A percentile compares a stretch with the other conserved stretches of the same genome.
Evolutionary conservation across 2,797 vertebrate genomes (phyloP).

Genomic region (Chiloscyllium punctatum): DNA sequence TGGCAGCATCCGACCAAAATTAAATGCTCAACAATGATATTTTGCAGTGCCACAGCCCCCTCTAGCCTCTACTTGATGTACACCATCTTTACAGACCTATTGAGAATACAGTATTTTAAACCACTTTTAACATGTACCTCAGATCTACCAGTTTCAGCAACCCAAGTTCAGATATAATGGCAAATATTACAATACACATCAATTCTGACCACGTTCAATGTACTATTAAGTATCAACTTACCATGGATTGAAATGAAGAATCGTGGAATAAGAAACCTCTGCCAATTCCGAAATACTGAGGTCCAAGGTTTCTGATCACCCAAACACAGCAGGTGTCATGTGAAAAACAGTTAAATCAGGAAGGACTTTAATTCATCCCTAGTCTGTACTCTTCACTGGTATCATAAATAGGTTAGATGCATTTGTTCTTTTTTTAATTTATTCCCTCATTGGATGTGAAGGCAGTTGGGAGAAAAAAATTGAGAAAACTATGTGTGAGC

Average conservation of each 20-base stretch:
- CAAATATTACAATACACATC: neutral
- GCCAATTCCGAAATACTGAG: neutral
- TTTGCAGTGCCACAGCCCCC: conserved; percentile 6
- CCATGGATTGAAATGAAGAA: neutral
- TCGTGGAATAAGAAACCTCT: neutral
- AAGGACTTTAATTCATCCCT: neutral
- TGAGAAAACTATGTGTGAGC: neutral
- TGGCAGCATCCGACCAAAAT: conserved; percentile 7
- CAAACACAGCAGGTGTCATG: neutral
- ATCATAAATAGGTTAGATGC: neutral
- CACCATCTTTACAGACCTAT: neutral
- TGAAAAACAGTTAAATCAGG: neutral
- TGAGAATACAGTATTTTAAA: neutral
- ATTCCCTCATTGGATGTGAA: neutral
- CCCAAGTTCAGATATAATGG: neutral
- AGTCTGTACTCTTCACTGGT: neutral
- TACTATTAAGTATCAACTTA: neutral
- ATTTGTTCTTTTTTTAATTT: too few species aligned
- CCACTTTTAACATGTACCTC: neutral
- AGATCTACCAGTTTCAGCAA: neutral
- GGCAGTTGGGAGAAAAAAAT: too few species aligned
- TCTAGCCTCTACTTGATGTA: neutral
- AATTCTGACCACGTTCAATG: neutral
- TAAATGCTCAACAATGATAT: neutral
- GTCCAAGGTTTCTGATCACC: neutral